Percentiles rank a stretch among this genome's conserved stretches.
Evolutionary conservation across 2,113 vertebrate genomes (phyloP).

Genomic region (Mesoclemmys tuberculata): DNA sequence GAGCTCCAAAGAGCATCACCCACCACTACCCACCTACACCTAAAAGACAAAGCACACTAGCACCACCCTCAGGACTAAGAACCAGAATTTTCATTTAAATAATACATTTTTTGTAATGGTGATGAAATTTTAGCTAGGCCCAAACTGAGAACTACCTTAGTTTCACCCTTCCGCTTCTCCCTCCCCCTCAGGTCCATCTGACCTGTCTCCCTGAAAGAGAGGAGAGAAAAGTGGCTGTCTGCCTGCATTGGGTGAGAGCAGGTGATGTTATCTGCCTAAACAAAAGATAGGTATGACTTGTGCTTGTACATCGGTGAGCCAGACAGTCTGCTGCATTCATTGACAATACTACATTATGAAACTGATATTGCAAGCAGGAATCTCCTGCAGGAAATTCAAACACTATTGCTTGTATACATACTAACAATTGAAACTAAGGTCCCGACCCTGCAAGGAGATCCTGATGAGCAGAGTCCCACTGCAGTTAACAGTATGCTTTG

Average conservation of each 20-base stretch:
- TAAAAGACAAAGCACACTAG: neutral
- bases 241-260: fast-evolving
- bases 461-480: neutral
- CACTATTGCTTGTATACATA: fast-evolving
- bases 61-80: too few species aligned
- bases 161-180: neutral
- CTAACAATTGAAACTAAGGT: fast-evolving
- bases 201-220: fast-evolving
- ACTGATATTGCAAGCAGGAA: fast-evolving
- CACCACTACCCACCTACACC: neutral
- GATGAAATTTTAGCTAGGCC: neutral
- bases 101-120: neutral
- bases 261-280: fast-evolving
- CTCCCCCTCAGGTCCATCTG: fast-evolving
- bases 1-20: fast-evolving
- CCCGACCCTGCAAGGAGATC: neutral
- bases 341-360: fast-evolving
- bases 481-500: fast-evolving
- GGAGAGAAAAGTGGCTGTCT: neutral
- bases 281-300: fast-evolving
- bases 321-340: fast-evolving
- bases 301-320: fast-evolving
- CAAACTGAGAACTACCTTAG: neutral
- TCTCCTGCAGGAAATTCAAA: neutral
- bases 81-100: neutral